Conservation (phyloP, 2,888 invertebrate genomes). For the Glaucopsyche alexis region DNA sequence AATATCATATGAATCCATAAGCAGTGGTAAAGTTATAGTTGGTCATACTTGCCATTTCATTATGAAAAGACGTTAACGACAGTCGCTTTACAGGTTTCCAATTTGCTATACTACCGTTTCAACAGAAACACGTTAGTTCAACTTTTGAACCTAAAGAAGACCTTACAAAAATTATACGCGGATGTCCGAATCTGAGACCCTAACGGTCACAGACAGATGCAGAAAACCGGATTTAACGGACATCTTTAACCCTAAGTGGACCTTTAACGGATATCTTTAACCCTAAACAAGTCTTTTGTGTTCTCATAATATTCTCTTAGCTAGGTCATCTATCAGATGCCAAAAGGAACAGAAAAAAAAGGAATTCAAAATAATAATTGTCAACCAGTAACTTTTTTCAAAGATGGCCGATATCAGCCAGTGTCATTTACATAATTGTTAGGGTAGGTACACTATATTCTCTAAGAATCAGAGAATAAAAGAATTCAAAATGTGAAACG, state of each 20-base stretch:
- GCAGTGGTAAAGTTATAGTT: background rate
- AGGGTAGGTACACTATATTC: background rate
- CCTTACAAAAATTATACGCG: background rate
- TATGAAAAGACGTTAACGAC: background rate
- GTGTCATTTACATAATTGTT: background rate
- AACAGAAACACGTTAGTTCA: background rate
- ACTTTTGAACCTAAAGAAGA: background rate
- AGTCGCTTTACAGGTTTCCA: background rate
- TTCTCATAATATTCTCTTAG: background rate
- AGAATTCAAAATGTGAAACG: background rate
- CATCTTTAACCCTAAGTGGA: conserved; percentile 45
- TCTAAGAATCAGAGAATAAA: background rate
- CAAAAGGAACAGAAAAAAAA: background rate
- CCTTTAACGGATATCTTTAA: conserved; percentile 7
- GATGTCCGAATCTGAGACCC: conserved; percentile 48
- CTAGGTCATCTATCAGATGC: background rate
- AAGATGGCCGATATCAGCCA: background rate
- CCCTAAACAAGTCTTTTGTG: conserved; percentile 22
- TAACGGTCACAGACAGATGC: conserved; percentile 56
- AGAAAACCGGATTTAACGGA: conserved; percentile 42
- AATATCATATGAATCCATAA: background rate
- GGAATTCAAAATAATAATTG: background rate
- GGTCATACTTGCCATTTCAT: background rate
- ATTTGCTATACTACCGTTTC: background rate
- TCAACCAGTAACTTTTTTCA: background rate